Conservation (phyloP, 2,888 invertebrate species). For the Celastrina argiolus region DNA sequence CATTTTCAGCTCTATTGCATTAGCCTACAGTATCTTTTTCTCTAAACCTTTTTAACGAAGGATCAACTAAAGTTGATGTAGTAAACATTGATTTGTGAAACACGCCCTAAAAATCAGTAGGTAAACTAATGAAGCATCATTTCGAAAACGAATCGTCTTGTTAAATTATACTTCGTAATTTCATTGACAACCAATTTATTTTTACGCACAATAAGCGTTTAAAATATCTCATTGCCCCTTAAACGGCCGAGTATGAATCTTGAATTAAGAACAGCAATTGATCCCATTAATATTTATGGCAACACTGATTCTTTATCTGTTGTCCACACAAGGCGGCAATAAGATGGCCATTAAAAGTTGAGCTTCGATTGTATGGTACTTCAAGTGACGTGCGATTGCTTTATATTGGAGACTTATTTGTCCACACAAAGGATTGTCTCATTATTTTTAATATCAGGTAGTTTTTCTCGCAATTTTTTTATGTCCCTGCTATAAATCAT, state of each 20-base stretch:
- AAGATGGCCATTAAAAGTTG: not conserved
- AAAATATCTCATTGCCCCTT: conserved; percentile 18
- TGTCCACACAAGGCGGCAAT: not conserved
- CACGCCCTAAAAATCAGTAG: not conserved
- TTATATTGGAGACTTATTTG: not conserved
- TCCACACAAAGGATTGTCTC: not conserved
- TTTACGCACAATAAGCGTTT: conserved; percentile 21
- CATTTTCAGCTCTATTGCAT: too few relatives aligned
- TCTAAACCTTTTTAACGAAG: too few relatives aligned
- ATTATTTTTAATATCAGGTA: conserved; percentile 1
- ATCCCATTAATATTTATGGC: conserved; percentile 22
- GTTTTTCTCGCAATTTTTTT: not conserved
- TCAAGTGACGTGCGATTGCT: not conserved
- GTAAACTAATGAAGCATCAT: not conserved
- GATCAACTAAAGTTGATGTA: too few relatives aligned
- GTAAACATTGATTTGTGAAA: not conserved
- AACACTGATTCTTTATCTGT: conserved; percentile 14
- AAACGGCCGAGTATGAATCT: conserved; percentile 14
- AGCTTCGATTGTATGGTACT: not conserved
- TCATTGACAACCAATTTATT: conserved; percentile 15
- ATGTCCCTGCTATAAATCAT: not conserved
- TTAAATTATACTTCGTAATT: not conserved
- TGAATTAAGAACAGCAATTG: conserved; percentile 23
- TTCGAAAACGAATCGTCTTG: not conserved
- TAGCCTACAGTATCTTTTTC: too few relatives aligned